Evolutionary conservation across 2,797 vertebrate genomes (phyloP).

Genomic region (Halcyon smyrnensis): DNA sequence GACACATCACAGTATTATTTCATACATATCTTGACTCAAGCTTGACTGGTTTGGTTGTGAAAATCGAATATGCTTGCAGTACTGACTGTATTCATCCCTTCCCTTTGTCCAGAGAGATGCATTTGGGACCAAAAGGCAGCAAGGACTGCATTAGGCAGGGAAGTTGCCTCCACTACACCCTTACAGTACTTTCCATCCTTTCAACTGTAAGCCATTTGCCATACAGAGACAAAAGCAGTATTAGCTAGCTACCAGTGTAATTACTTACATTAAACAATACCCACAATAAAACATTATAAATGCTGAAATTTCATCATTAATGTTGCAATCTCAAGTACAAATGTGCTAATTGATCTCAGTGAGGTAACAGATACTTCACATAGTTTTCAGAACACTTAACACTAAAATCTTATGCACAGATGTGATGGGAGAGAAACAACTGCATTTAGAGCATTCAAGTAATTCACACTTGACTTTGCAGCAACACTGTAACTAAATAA

Average conservation of each 20-base stretch:
- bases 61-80: not conserved
- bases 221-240: not conserved
- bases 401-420: not conserved
- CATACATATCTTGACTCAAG: not conserved
- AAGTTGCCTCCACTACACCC: not conserved
- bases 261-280: not conserved
- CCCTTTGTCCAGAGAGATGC: not conserved
- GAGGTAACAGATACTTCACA: not conserved
- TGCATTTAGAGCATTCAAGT: not conserved
- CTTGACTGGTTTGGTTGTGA: not conserved
- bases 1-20: not conserved
- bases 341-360: not conserved
- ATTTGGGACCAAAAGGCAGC: not conserved
- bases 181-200: not conserved
- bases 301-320: not conserved
- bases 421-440: not conserved
- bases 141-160: not conserved
- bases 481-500: not conserved
- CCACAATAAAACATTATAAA: not conserved
- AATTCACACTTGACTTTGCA: not conserved
- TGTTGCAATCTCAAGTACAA: not conserved
- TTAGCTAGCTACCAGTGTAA: not conserved
- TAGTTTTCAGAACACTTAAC: not conserved
- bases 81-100: not conserved
- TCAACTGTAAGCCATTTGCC: not conserved